phyloP scores from a whole-genome alignment of 2,888 invertebrate species.

The Parelbella ahira region DNA sequence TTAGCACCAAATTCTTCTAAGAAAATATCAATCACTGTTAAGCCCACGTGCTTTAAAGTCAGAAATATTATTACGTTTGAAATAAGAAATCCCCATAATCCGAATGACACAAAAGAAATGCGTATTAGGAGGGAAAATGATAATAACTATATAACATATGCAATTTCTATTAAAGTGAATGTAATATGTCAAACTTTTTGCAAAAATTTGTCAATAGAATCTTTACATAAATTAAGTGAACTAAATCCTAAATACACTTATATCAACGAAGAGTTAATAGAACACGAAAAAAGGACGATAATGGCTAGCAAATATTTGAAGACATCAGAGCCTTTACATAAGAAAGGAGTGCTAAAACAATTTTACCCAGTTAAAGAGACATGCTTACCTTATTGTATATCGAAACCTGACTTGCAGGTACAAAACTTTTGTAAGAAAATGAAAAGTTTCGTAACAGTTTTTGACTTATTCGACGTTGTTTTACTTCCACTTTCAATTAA shows the following conservation, averaged over 20 bases:
- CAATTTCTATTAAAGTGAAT: slow-evolving; percentile 44
- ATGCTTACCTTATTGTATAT: slow-evolving; percentile 37
- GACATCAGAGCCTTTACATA: slow-evolving; percentile 39
- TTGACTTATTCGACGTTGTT: slow-evolving; percentile 50
- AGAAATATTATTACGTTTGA: slow-evolving; percentile 45
- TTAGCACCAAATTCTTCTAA: slow-evolving; percentile 56
- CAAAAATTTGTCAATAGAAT: slow-evolving; percentile 43
- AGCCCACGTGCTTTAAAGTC: slow-evolving; percentile 51
- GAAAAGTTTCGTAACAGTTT: slow-evolving; percentile 37
- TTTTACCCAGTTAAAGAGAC: slow-evolving; percentile 40
- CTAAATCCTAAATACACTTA: slow-evolving; percentile 50
- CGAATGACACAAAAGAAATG: slow-evolving; percentile 27
- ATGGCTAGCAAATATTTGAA: slow-evolving; percentile 43
- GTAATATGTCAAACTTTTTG: slow-evolving; percentile 42
- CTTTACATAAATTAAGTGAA: slow-evolving; percentile 58
- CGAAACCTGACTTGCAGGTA: slow-evolving; percentile 27
- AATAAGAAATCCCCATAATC: slow-evolving; percentile 52
- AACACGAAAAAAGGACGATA: slow-evolving; percentile 38
- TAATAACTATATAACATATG: slow-evolving; percentile 48
- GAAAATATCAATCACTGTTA: slow-evolving; percentile 46
- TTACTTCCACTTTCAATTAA: slow-evolving; percentile 50
- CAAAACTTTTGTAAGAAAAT: slow-evolving; percentile 45
- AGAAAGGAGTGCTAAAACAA: slow-evolving; percentile 40
- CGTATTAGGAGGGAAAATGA: slow-evolving; percentile 28
- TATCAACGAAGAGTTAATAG: slow-evolving; percentile 41